Conservation (phyloP, 2,797 vertebrate species). For the Tolypeutes matacus region DNA sequence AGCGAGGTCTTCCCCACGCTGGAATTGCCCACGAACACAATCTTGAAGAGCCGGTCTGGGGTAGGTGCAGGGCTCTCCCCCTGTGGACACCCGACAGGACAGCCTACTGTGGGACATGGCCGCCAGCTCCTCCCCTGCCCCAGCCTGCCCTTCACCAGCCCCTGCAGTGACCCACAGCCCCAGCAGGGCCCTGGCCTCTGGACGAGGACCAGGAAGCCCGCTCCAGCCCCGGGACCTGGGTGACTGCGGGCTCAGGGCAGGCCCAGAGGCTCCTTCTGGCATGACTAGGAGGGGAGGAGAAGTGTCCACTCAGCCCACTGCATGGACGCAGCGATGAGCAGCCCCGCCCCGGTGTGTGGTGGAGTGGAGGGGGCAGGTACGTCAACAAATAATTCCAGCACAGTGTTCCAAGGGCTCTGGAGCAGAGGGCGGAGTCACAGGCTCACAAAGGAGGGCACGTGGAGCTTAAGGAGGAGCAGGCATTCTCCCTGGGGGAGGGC, state of each 20-base stretch:
- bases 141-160: accelerated
- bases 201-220: background rate
- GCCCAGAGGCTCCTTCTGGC: background rate
- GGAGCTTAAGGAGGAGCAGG: background rate
- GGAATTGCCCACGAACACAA: constrained; percentile 95
- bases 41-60: constrained; percentile 95
- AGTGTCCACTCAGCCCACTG: background rate
- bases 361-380: background rate
- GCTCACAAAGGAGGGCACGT: accelerated
- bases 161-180: accelerated
- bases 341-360: background rate
- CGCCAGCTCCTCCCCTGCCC: background rate
- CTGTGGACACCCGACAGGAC: constrained; percentile 81
- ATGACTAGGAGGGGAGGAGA: background rate
- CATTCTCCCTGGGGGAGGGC: background rate
- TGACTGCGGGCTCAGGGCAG: background rate
- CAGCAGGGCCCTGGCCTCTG: background rate
- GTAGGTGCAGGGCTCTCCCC: constrained; percentile 86
- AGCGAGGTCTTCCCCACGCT: constrained; percentile 96
- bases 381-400: background rate
- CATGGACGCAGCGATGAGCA: background rate
- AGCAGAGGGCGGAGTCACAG: accelerated
- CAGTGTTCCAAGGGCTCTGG: accelerated
- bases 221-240: background rate
- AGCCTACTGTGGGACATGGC: background rate